Conservation (phyloP, 2,888 invertebrate genomes). For the Clivina fossor region DNA sequence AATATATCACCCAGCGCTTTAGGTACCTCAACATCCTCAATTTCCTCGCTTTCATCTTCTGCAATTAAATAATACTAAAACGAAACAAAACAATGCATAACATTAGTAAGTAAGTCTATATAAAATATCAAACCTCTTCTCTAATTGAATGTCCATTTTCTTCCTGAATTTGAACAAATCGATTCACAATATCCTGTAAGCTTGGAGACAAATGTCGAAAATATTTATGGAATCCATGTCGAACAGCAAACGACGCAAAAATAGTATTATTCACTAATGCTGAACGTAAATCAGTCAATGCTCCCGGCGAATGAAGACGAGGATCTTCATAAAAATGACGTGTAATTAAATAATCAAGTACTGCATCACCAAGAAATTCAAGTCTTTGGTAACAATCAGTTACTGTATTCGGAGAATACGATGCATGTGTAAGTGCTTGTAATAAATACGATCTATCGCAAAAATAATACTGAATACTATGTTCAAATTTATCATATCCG, state of each 20-base stretch:
- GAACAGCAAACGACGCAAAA: constrained; percentile 95
- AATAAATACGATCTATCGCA: constrained; percentile 86
- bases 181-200: constrained; percentile 88
- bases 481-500: constrained; percentile 81
- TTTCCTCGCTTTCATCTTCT: constrained; percentile 92
- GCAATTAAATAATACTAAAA: constrained; percentile 78
- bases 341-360: constrained; percentile 87
- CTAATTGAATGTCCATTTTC: constrained; percentile 90
- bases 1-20: constrained; percentile 99
- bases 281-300: constrained; percentile 94
- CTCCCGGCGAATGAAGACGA: constrained; percentile 90
- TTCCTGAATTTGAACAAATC: constrained; percentile 93
- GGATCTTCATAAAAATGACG: constrained; percentile 94
- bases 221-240: constrained; percentile 95
- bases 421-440: constrained; percentile 97
- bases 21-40: constrained; percentile 97
- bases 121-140: constrained; percentile 70
- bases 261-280: constrained; percentile 99
- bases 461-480: constrained; percentile 83
- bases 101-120: not conserved
- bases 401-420: constrained; percentile 88
- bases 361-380: constrained; percentile 95
- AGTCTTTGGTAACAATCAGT: constrained; percentile 98
- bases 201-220: constrained; percentile 93
- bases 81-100: constrained; percentile 32